Base-by-base conservation (phyloP, 2,113 vertebrate genomes). In the Lota lota region DNA sequence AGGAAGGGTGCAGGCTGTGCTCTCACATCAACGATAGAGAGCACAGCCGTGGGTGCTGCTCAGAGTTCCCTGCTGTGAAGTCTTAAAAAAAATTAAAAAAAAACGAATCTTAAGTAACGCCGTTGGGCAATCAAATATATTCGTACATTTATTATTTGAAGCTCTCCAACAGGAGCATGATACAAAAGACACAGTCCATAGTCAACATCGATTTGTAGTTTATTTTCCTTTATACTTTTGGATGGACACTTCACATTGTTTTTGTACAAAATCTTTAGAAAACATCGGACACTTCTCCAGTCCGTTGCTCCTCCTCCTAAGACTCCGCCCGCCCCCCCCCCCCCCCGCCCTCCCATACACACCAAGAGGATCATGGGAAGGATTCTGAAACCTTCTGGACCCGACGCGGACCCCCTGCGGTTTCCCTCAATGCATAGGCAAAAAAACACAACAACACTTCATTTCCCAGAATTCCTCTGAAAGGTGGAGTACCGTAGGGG, bases 221-320 rank as follows among this genome's bases (percentile, higher is more conserved):
- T 89, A 87, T 87, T 86, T 76, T 87, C 68, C 79, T 47, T 79
- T 87, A 80, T 79, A 77, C 74, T 82, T 83, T 84, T 77, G 80
- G 83, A 90, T 84, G 82, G 85, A 85, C 14, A 71, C 76, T 88
- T 86, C 83, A 88, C 87, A 88, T 87, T 82, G 60, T 89, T 85
- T 68, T 89, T 85, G 21, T 89, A 90, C 86, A 90, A 90, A 90
- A 89, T 89, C 79, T 85, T 89, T 90, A 90, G 79, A 90, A 90
- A 90, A 90, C 66, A 73, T 76, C 79, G n/a, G 61, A 80, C 69
- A 67, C 76, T 79, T 77, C 63, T 10, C 68, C 70, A 78, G 67
- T 51, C 76, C 79, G 81, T 22, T 0, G 11, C 69, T 78, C 68
- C 75, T 76, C 82, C 10, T 68, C 65, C 1, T 51, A 33, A 33